A percentile compares a stretch with the other conserved stretches of the same genome.
Conservation (phyloP, 2,888 invertebrate species). For the Caradrina clavipalpis region DNA sequence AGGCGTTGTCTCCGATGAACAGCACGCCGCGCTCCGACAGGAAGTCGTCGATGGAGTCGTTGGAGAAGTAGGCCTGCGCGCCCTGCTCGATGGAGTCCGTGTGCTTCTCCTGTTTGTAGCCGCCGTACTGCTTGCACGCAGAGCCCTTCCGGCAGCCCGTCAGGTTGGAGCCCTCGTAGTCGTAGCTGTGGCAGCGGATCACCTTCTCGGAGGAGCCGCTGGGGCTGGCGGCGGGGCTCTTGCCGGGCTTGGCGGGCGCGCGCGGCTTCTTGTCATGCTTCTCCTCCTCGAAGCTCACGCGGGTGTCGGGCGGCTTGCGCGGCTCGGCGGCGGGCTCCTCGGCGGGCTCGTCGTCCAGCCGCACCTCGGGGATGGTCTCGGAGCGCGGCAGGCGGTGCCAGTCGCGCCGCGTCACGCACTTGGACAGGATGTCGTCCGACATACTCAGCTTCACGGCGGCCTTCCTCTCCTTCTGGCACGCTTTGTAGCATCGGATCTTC, state of each 20-base stretch:
- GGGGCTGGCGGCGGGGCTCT: not conserved
- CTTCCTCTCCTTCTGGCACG: slow-evolving; percentile 78
- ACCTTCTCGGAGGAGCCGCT: slow-evolving; percentile 75
- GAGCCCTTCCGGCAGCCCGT: slow-evolving; percentile 23
- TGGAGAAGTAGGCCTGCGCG: slow-evolving; percentile 81
- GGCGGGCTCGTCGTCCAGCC: slow-evolving; percentile 68
- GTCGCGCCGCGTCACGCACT: slow-evolving; percentile 82
- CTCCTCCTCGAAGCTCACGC: slow-evolving; percentile 59
- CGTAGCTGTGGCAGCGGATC: slow-evolving; percentile 77
- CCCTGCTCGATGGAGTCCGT: slow-evolving; percentile 75
- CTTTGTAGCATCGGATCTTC: slow-evolving; percentile 83
- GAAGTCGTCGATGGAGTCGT: slow-evolving; percentile 84
- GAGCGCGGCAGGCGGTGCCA: slow-evolving; percentile 78
- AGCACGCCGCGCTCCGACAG: slow-evolving; percentile 79
- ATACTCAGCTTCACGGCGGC: slow-evolving; percentile 75
- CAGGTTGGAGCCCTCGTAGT: slow-evolving; percentile 42
- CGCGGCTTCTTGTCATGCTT: slow-evolving; percentile 26
- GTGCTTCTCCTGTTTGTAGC: slow-evolving; percentile 36
- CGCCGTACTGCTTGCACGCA: not conserved
- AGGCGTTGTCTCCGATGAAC: slow-evolving; percentile 75
- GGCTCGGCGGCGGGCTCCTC: slow-evolving; percentile 13
- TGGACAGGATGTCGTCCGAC: slow-evolving; percentile 85
- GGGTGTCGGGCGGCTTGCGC: slow-evolving; percentile 32
- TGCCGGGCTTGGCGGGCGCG: slow-evolving; percentile 20
- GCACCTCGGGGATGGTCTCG: slow-evolving; percentile 69